A percentile compares a stretch with the other conserved stretches of the same genome.
Evolutionary conservation across 2,888 invertebrate species (phyloP).

Genomic region (Notodonta dromedarius): DNA sequence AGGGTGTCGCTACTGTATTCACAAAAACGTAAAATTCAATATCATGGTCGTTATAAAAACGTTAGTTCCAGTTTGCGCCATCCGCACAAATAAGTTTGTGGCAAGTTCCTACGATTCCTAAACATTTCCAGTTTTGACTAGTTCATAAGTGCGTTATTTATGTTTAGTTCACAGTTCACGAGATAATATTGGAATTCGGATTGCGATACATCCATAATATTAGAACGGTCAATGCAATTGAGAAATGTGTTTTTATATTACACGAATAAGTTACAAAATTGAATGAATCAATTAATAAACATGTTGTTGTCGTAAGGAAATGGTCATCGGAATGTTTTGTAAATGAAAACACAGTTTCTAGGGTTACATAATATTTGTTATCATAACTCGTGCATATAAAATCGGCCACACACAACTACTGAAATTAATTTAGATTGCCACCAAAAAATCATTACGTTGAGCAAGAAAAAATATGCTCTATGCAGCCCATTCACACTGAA

Average conservation of each 20-base stretch:
- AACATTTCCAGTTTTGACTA: constrained; percentile 29
- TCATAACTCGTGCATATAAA: not conserved
- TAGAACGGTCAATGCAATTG: constrained; percentile 10
- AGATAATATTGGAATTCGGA: constrained; percentile 30
- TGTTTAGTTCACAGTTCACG: constrained; percentile 27
- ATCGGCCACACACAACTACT: no score
- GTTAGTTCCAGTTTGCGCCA: no score
- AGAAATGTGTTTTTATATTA: constrained; percentile 7
- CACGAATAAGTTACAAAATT: constrained; percentile 5
- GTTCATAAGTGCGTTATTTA: constrained; percentile 14
- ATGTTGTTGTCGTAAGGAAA: not conserved
- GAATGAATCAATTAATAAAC: constrained; percentile 4
- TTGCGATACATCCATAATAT: constrained; percentile 30
- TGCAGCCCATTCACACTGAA: no score
- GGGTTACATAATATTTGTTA: not conserved
- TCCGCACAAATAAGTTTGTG: no score
- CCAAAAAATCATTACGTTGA: no score
- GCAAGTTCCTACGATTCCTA: constrained; percentile 8
- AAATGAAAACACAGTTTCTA: not conserved
- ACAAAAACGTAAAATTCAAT: no score
- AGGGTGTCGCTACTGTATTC: no score
- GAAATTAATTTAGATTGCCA: no score
- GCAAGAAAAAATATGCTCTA: no score
- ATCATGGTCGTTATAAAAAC: no score
- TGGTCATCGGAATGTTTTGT: not conserved